Base-by-base conservation (phyloP, 2,888 invertebrate genomes). In the Cacoxenus indagator region DNA sequence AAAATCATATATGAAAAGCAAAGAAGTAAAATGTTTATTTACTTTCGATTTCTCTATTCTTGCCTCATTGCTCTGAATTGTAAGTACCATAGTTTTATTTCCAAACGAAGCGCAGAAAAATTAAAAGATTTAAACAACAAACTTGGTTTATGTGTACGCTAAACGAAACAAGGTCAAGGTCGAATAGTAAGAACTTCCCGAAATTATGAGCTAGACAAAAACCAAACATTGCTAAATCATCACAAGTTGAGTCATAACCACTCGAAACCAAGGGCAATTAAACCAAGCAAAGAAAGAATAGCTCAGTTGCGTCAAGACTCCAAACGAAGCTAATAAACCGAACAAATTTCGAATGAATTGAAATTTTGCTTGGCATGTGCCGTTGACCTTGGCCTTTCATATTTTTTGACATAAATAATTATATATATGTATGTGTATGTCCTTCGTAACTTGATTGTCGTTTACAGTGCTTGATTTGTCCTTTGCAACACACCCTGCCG, bases 201-300 rank as follows among this genome's bases (percentile, higher is more conserved):
- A 73, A 78, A 19, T n/a, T 43, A 57, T 54, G 8, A n/a, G n/a
- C n/a, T n/a, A n/a, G n/a, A n/a, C n/a, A n/a, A n/a, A 64, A 61
- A 67, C 67, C 54, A 62, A 69, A 67, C 27, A 54, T 6, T n/a
- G 65, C 65, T 22, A 43, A 22, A 43, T 62, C 61, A 62, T 45
- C 22, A 8, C 6, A 3, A 11, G 22, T 43, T 62, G 61, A 62
- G 8, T 62, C 61, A 62, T 62, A 37, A 17, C 29, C 46, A 22
- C 22, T 51, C 4, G 51, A 72, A 76, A 68, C 80, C 82, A 83
- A 81, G 80, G 80, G 82, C 83, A 83, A 80, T 76, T 79, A 80
- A 83, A 69, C 72, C 55, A 64, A 70, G 70, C 70, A 69, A 77
- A 73, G 61, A 43, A 24, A 77, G 73, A 82, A 78, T 43, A 83